phyloP scores from a whole-genome alignment of 2,888 invertebrate species.

The Phyto melanocephala region DNA sequence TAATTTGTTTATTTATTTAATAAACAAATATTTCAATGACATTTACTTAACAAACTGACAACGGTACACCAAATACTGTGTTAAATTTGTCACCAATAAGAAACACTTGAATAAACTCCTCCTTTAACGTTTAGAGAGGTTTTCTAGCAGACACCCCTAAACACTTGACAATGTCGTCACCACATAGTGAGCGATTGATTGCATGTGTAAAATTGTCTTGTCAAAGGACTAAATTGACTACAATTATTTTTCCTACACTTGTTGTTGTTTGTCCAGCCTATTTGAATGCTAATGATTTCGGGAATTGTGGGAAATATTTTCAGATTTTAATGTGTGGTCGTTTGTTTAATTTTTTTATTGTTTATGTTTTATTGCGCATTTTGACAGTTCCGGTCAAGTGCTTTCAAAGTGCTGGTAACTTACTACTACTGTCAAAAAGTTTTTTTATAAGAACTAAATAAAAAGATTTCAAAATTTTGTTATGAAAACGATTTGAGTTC shows the following conservation, averaged over 20 bases:
- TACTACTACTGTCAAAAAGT: too few species aligned
- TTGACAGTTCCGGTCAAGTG: constrained; percentile 19
- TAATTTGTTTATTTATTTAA: constrained; percentile 48
- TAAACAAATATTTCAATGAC: constrained; percentile 47
- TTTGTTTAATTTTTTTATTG: too few species aligned
- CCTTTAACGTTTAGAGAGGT: constrained; percentile 1
- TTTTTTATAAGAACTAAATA: too few species aligned
- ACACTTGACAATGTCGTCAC: constrained; percentile 65
- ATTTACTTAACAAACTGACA: neutral
- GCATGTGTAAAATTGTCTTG: neutral
- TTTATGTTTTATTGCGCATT: neutral
- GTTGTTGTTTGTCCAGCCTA: constrained; percentile 12
- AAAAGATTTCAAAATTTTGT: too few species aligned
- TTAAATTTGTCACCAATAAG: neutral
- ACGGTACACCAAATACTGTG: neutral
- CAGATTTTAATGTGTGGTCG: neutral
- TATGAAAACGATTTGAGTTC: too few species aligned
- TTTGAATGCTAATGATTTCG: neutral
- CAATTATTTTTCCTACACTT: neutral
- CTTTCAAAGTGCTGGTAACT: neutral
- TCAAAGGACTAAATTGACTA: neutral
- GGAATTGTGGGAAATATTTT: neutral
- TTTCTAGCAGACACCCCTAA: constrained; percentile 31
- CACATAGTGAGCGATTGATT: constrained; percentile 46
- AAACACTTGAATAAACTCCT: neutral